Base-by-base conservation (phyloP, 1,140 invertebrate genomes). In the Trichogramma pretiosum region DNA sequence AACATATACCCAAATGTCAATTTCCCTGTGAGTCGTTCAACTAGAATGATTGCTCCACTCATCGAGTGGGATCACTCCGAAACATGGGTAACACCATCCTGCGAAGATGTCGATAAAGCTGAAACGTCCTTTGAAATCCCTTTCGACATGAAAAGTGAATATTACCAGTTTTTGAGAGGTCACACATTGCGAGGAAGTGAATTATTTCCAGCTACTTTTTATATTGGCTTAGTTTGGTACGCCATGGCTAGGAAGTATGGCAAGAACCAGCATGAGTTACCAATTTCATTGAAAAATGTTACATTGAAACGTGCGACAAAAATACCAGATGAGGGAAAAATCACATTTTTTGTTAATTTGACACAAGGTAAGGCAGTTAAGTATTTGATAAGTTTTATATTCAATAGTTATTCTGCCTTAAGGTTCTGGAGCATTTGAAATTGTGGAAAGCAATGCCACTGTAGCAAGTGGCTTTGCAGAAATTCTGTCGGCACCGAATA, bases 251-350 rank as follows among this genome's bases (percentile, higher is more conserved):
- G 85, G 65, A 79, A 89, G 71, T 77, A 78, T 59, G 82, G 82
- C 40, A 70, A 80, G 37, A 62, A 76, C 2, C 84, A 76, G 56
- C 81, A 84, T 32, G 80, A 90, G 57, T 70, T 89, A 10, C 78
- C 85, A 0, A 82, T 95, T 0, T 77, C 87, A 1, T 91, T 96
- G 63, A 85, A 93, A 63, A 81, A 96, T 72, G 79, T 95, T 4
- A 77, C 77, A 17, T 92, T 95, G 58, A 77, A 77, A 42, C 75
- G 89, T 56, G 90, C 90, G 5, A 93, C 88, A 1, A 84, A 84
- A 49, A 73, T 94, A 42, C 78, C 82, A 0, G 77, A 81, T 51
- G 78, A 81, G 24, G 79, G 77, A 55, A 72, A 66, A 14, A 63
- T 91, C 2, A 80, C 84, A 39, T 79, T 96, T 36, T 79, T 79